Conservation (phyloP, 2,888 invertebrate species). For the Meiosimyza platycephala region DNA sequence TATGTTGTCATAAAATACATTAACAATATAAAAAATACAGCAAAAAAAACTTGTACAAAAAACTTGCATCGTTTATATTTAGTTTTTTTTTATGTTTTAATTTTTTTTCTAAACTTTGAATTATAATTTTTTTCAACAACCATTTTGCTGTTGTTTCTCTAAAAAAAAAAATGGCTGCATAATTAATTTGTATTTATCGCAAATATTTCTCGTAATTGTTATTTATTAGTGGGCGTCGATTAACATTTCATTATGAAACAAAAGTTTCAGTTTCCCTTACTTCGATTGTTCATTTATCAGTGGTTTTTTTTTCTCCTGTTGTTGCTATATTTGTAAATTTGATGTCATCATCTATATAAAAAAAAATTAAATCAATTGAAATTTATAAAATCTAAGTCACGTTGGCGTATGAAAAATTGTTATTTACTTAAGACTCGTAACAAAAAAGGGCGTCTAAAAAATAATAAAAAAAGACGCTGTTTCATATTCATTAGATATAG, state of each 20-base stretch:
- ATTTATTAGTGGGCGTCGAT: slow-evolving; percentile 39
- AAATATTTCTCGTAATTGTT: slow-evolving; percentile 21
- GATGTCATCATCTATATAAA: too few relatives aligned
- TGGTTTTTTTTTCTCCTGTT: not conserved
- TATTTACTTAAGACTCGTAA: too few relatives aligned
- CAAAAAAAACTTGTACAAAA: not conserved
- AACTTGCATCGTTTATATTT: not conserved
- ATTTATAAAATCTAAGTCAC: too few relatives aligned
- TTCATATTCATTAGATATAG: too few relatives aligned
- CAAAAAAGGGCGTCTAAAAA: too few relatives aligned
- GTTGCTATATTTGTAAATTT: too few relatives aligned
- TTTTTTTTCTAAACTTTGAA: not conserved
- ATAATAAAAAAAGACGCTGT: too few relatives aligned
- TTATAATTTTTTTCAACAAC: not conserved
- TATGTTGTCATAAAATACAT: slow-evolving; percentile 33
- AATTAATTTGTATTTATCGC: slow-evolving; percentile 13
- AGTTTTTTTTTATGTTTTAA: too few relatives aligned
- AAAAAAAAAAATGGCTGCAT: not conserved
- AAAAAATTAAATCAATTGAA: too few relatives aligned
- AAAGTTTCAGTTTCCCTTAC: not conserved
- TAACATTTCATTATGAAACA: not conserved
- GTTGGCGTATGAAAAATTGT: too few relatives aligned
- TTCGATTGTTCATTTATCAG: not conserved
- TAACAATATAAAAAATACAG: slow-evolving; percentile 14
- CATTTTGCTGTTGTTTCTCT: not conserved